Evolutionary conservation across 2,113 vertebrate genomes (phyloP).

Genomic region (Ailurus styani): DNA sequence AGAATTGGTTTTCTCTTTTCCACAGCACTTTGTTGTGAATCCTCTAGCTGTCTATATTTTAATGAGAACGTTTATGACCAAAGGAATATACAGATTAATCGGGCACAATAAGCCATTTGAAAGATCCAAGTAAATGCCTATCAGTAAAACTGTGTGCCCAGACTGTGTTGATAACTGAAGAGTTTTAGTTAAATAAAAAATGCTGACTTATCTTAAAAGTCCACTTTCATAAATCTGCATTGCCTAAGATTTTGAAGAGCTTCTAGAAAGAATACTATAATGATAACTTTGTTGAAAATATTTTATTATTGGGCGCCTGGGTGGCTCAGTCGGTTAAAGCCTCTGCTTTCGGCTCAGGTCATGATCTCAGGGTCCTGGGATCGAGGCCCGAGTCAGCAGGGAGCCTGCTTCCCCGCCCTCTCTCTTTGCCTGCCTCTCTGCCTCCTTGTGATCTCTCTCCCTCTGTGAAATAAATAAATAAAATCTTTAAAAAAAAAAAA

Average conservation of each 20-base stretch:
- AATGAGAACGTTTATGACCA: neutral
- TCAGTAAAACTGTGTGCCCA: neutral
- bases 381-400: no score
- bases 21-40: neutral
- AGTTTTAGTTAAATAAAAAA: conserved; percentile 40
- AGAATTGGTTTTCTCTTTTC: conserved; percentile 21
- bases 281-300: neutral
- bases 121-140: conserved; percentile 30
- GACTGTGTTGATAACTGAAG: neutral
- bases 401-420: no score
- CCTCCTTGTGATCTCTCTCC: no score
- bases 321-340: no score
- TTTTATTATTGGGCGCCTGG: neutral
- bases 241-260: neutral
- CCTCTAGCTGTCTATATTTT: conserved; percentile 41
- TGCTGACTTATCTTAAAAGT: conserved; percentile 33
- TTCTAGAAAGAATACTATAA: neutral
- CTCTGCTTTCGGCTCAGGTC: no score
- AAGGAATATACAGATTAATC: conserved; percentile 51
- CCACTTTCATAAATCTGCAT: conserved; percentile 19
- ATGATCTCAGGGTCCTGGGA: no score
- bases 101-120: neutral
- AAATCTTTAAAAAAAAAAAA: no score
- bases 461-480: no score
- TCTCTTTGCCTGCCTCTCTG: no score